Conservation (phyloP, 2,113 vertebrate species). For the Leptobrachium leishanense region DNA sequence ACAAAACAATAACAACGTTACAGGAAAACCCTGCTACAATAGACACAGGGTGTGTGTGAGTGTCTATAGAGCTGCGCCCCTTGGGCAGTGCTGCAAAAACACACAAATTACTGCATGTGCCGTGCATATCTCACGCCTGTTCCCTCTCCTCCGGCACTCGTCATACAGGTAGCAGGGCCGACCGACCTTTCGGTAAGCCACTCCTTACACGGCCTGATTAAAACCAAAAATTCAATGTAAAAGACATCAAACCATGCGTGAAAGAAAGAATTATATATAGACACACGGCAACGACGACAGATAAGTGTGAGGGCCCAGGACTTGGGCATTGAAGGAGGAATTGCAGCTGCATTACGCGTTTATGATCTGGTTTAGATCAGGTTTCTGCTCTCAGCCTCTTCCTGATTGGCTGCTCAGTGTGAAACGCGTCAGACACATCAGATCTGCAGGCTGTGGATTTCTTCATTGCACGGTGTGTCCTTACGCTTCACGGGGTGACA, state of each 20-base stretch:
- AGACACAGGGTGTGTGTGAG: conserved; percentile 35
- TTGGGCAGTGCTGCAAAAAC: conserved; percentile 18
- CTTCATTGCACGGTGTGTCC: no score
- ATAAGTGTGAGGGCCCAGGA: no score
- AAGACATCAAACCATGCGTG: no score
- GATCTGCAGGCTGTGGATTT: no score
- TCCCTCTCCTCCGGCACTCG: neutral
- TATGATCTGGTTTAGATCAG: neutral
- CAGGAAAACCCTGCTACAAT: conserved; percentile 25
- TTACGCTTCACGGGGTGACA: no score
- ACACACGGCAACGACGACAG: no score
- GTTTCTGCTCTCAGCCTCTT: neutral
- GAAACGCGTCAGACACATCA: no score
- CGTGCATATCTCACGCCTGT: neutral
- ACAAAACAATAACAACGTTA: conserved; percentile 3
- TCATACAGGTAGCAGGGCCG: neutral
- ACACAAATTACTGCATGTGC: conserved; percentile 31
- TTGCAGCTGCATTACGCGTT: neutral
- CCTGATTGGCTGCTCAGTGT: no score
- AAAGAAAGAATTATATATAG: no score
- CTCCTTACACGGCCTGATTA: no score
- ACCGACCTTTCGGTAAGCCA: neutral
- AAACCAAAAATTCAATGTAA: no score
- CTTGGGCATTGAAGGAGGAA: no score
- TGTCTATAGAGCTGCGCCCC: conserved; percentile 24